Conservation (phyloP, 2,888 invertebrate genomes). For the Dichetophora obliterata region DNA sequence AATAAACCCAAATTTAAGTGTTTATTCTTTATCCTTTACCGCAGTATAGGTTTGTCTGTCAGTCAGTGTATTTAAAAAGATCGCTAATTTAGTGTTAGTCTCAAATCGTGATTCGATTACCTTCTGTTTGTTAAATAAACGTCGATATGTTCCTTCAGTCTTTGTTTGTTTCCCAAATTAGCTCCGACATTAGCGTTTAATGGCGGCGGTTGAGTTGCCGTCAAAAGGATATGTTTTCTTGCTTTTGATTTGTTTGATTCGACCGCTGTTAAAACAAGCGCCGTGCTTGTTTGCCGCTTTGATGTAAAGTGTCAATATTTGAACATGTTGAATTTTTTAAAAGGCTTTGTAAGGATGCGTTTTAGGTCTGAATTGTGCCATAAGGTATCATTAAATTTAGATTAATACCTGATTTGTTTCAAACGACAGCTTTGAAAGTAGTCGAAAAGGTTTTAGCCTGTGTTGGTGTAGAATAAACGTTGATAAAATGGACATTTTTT, state of each 20-base stretch:
- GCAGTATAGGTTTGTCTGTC: not conserved
- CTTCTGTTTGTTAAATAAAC: conserved; percentile 1
- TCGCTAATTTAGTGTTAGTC: not conserved
- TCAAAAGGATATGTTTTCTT: not conserved
- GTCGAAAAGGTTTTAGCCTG: too few relatives aligned
- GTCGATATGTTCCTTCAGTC: not conserved
- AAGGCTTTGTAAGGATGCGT: too few relatives aligned
- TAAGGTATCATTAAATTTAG: too few relatives aligned
- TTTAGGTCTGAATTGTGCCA: too few relatives aligned
- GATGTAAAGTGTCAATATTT: conserved; percentile 32
- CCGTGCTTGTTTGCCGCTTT: conserved; percentile 23
- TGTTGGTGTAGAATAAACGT: too few relatives aligned
- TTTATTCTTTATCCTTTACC: not conserved
- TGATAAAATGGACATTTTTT: too few relatives aligned
- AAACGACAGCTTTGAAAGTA: too few relatives aligned
- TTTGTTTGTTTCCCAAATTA: conserved; percentile 29
- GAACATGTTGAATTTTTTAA: not conserved
- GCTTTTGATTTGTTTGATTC: not conserved
- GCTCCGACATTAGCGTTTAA: conserved; percentile 22
- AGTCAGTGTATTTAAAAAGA: not conserved
- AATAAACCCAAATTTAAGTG: not conserved
- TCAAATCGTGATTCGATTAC: conserved; percentile 1
- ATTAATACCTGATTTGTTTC: too few relatives aligned
- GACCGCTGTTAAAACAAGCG: conserved; percentile 29
- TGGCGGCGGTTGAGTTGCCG: not conserved